Evolutionary conservation across 1,140 invertebrate genomes (phyloP), one percentile per base, ranked within the genome.

Genomic region (Choristoneura fumiferana): DNA sequence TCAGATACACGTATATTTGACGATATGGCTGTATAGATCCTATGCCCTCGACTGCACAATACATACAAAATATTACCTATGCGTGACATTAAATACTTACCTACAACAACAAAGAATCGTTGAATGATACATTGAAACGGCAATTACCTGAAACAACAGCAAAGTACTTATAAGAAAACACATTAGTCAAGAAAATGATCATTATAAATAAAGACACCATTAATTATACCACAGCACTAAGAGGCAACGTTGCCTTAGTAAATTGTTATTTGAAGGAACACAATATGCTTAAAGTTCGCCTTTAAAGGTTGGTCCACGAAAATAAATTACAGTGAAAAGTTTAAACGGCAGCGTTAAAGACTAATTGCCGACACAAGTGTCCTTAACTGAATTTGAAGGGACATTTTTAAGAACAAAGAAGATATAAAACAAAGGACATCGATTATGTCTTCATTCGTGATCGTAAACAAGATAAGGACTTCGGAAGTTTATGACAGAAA

Each of bases 91-190:
- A 2, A 29, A 3, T 29, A 29, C 22, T 29, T 6, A 29, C 22
- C 6, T 29, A 29, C 2, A 29, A 29, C 6, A 3, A 29, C 2
- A 29, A 29, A 3, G 22, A 29, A 29, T 6, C 22, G 6, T 29
- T 6, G 22, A 29, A 29, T 49, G 18, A 17, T 49, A 49, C 40
- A n/a, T 8, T 17, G 22, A 9, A 37, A 9, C 3, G 12, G 1
- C n/a, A 40, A 57, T 58, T 69, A 69, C 67, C 67, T 69, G 63
- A 5, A 69, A 67, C 56, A 58, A 61, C n/a, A 52, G 58, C 8
- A 55, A 40, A 49, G 22, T 22, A 29, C 29, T 33, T 29, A 18
- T 49, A 49, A 49, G 22, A 49, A 29, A 29, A 29, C 22, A 6
- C 10, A 55, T 37, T 18, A 15, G 58, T 63, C 36, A 45, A 34